A percentile compares a stretch with the other conserved stretches of the same genome.
Evolutionary conservation across 2,888 invertebrate genomes (phyloP).

Genomic region (Sceliomorpha sp.): DNA sequence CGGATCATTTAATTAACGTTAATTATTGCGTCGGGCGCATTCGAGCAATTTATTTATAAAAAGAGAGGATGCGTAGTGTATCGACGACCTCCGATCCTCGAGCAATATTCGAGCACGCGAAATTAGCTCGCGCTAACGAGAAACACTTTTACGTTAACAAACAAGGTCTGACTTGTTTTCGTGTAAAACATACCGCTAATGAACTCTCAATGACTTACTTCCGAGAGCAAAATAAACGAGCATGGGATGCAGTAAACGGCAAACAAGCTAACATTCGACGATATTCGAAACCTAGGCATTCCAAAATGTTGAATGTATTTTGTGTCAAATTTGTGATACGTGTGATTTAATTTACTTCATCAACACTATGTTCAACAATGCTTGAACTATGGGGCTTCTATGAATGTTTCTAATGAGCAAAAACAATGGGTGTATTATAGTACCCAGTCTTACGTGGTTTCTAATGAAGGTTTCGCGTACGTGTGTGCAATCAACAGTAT

Average conservation of each 20-base stretch:
- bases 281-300: constrained; percentile 71
- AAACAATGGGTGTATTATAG: constrained; percentile 48
- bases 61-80: constrained; percentile 2
- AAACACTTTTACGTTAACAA: constrained; percentile 5
- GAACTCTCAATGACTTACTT: constrained; percentile 33
- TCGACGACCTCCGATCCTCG: constrained; percentile 3
- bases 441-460: constrained; percentile 56
- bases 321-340: constrained; percentile 51
- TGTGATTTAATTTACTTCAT: constrained; percentile 63
- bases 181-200: constrained; percentile 17
- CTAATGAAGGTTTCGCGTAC: too few species aligned
- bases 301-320: constrained; percentile 63
- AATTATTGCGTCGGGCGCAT: constrained; percentile 20
- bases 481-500: too few species aligned
- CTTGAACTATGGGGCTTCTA: constrained; percentile 59
- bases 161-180: constrained; percentile 11
- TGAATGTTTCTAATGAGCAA: constrained; percentile 56
- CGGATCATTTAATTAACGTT: constrained; percentile 45
- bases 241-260: constrained; percentile 66
- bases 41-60: neutral
- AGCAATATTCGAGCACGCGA: constrained; percentile 8
- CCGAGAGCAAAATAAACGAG: constrained; percentile 61
- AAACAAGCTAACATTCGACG: constrained; percentile 68
- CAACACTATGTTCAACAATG: constrained; percentile 66
- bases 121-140: constrained; percentile 15